phyloP scores from a whole-genome alignment of 2,888 invertebrate species.

The Quadroppia sp. region DNA sequence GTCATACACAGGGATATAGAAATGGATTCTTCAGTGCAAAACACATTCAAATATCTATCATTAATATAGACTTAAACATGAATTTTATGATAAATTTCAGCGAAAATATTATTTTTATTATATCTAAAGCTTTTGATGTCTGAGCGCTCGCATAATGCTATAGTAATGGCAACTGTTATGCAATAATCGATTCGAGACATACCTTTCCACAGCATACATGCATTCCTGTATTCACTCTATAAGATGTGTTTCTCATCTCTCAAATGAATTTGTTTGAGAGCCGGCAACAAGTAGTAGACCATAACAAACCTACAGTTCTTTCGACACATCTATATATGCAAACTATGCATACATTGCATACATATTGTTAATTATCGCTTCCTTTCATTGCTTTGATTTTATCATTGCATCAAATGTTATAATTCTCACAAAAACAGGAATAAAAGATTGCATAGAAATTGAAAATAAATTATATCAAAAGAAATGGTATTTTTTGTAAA shows the following conservation, averaged over 20 bases:
- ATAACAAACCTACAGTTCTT: neutral
- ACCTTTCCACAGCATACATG: neutral
- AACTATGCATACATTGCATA: conserved; percentile 4
- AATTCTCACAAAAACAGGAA: no score
- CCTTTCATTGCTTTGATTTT: no score
- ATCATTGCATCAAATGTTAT: no score
- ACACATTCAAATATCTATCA: neutral
- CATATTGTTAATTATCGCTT: no score
- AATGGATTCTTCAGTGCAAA: no score
- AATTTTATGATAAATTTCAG: neutral
- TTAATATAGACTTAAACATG: neutral
- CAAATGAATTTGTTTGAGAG: conserved; percentile 12
- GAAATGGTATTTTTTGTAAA: no score
- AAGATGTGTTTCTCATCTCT: conserved; percentile 12
- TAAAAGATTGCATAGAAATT: no score
- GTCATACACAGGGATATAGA: no score
- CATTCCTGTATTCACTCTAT: neutral
- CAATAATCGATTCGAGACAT: neutral
- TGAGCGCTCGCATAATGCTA: neutral
- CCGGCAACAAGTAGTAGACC: conserved; percentile 15
- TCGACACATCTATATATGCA: no score
- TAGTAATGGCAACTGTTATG: neutral
- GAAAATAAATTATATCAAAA: no score
- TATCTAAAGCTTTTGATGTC: conserved; percentile 12
- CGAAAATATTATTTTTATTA: neutral